phyloP scores from a whole-genome alignment of 2,888 invertebrate species.

The Diplolepis rosae region DNA sequence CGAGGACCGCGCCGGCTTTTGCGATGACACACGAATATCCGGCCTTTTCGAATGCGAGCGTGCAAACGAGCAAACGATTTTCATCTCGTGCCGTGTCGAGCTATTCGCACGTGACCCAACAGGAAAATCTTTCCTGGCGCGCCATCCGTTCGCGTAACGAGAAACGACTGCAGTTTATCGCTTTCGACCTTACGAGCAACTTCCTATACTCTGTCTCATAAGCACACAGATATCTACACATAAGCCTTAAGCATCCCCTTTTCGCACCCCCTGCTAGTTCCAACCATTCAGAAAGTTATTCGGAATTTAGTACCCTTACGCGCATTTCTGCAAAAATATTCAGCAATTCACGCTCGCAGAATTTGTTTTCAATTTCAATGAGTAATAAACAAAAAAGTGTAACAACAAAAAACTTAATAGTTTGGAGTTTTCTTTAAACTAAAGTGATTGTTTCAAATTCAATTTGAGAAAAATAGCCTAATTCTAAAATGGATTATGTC shows the following conservation, averaged over 20 bases:
- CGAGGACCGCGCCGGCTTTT: not conserved
- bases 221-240: constrained; percentile 2
- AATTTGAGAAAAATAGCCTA: too few relatives aligned
- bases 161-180: constrained; percentile 30
- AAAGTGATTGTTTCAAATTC: too few relatives aligned
- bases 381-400: constrained; percentile 2
- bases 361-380: not conserved
- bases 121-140: constrained; percentile 8
- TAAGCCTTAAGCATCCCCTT: constrained; percentile 13
- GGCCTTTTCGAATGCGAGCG: constrained; percentile 20
- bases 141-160: constrained; percentile 26
- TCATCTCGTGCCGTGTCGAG: constrained; percentile 15
- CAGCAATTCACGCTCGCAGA: not conserved
- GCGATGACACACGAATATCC: constrained; percentile 27
- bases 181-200: constrained; percentile 20
- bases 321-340: constrained; percentile 3
- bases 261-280: not conserved
- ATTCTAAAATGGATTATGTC: too few relatives aligned
- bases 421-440: too few relatives aligned
- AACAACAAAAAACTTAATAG: too few relatives aligned
- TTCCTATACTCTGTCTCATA: constrained; percentile 13
- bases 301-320: constrained; percentile 1
- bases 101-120: constrained; percentile 23
- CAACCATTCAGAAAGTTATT: constrained; percentile 24
- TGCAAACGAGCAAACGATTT: constrained; percentile 30